These are phyloP conservation scores for Pyrrhia umbra DNA, from an alignment of 2,888 invertebrate genomes.

Conservation along the genomic window DNA sequence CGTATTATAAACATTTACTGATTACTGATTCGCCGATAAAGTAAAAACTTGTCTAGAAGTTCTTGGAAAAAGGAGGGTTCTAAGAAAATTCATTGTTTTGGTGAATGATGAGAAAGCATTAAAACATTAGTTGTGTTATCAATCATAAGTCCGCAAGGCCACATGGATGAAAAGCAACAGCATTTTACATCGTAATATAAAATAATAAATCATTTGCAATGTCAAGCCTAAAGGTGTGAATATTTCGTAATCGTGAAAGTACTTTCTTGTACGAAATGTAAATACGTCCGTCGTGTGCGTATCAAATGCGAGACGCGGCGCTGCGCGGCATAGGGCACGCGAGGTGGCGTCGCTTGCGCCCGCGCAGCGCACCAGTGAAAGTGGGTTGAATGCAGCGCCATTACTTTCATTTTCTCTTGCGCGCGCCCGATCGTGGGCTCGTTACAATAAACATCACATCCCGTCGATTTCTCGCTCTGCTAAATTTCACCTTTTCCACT, in stretches of 20 bases:
- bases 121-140: conserved; percentile 18
- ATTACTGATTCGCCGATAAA: too few relatives aligned
- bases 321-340: conserved; percentile 59
- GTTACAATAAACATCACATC: conserved; percentile 90
- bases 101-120: not conserved
- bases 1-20: too few relatives aligned
- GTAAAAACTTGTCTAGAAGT: too few relatives aligned
- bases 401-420: conserved; percentile 90
- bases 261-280: conserved; percentile 59
- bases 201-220: conserved; percentile 42
- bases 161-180: conserved; percentile 32
- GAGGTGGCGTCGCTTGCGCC: conserved; percentile 64
- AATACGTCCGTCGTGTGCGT: conserved; percentile 52
- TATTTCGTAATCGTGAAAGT: conserved; percentile 67
- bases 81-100: not conserved
- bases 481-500: conserved; percentile 89
- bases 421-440: conserved; percentile 85
- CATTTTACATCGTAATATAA: too few relatives aligned
- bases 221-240: conserved; percentile 47
- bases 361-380: conserved; percentile 84
- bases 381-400: conserved; percentile 89
- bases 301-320: conserved; percentile 48
- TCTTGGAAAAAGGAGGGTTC: not conserved
- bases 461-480: conserved; percentile 89
- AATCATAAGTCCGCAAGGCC: conserved; percentile 21